Evolutionary conservation across 2,797 vertebrate species (phyloP), one percentile per base, ranked within the genome.

Genomic region (Sparidentex hasta): DNA sequence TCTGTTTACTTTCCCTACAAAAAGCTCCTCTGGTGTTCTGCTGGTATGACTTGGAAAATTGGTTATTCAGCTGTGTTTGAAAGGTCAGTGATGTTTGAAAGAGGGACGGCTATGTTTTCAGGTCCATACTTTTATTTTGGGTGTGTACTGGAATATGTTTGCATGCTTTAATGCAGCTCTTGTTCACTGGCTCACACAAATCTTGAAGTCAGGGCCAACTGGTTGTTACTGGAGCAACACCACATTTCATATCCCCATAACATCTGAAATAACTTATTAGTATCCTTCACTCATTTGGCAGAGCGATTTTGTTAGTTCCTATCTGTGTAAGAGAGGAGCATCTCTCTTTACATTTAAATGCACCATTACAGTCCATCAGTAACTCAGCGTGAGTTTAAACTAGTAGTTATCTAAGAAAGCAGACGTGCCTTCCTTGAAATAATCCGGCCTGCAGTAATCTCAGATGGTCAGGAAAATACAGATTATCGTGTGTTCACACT

Each of bases 401-500:
- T 33, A 51, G 27, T 43, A 20, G 57, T 46, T 65, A 59, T 71
- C 50, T 65, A 67, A 80, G 64, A 87, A 75, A 78, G 18, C 55
- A 81, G 72, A 23, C 9, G 3, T 38, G 41, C 18, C 52, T 72
- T 89, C 65, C 48, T 71, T 78, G 25, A 88, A 81, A 73, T 90
- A 92, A 91, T 92, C 78, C 81, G 12, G 61, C 20, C 14, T 14
- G 51, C 41, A 33, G 43, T 89, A 87, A 90, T 86, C 88, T 83
- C 63, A 54, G 20, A 65, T 78, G 64, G 67, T 82, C 72, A 85
- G 76, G 67, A 86, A 88, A 79, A 90, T 48, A 21, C 74, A 79
- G 88, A 89, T 87, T 80, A 86, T 82, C 8, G 63, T 33, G 16
- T 1, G 8, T 74, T 70, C 64, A 63, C 33, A 38, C 59, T 41